phyloP scores from a whole-genome alignment of 2,113 vertebrate species.

The Menidia beryllina region DNA sequence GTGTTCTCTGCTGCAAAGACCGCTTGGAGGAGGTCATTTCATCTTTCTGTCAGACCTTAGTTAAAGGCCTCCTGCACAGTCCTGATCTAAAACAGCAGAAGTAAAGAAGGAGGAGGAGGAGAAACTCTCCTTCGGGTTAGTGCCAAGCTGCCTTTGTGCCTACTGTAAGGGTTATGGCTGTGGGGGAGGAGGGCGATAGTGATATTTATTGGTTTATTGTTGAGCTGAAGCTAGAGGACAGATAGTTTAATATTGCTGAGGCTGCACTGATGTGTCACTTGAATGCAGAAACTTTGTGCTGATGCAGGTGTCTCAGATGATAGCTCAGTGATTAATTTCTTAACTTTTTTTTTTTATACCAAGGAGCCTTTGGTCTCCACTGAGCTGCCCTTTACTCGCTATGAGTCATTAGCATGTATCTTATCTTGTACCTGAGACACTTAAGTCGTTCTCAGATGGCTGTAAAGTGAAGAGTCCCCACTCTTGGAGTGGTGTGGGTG shows the following conservation, averaged over 20 bases:
- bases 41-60: constrained; percentile 13
- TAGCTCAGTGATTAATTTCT: constrained; percentile 8
- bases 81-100: neutral
- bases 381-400: neutral
- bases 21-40: constrained; percentile 39
- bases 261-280: constrained; percentile 54
- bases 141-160: neutral
- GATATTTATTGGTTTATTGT: constrained; percentile 65
- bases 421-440: constrained; percentile 1
- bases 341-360: constrained; percentile 1
- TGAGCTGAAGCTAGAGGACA: constrained; percentile 36
- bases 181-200: constrained; percentile 19
- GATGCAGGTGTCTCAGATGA: constrained; percentile 17
- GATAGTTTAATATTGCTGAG: constrained; percentile 37
- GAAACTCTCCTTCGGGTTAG: neutral
- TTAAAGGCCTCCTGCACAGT: neutral
- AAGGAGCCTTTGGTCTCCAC: neutral
- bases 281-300: constrained; percentile 45
- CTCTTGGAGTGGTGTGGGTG: neutral
- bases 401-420: neutral
- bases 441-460: neutral
- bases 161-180: neutral
- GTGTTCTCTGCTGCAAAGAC: constrained; percentile 1
- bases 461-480: neutral
- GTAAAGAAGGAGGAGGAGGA: neutral